Evolutionary conservation across 2,888 invertebrate species (phyloP).

Genomic region (Hirtodrosophila histrioides): DNA sequence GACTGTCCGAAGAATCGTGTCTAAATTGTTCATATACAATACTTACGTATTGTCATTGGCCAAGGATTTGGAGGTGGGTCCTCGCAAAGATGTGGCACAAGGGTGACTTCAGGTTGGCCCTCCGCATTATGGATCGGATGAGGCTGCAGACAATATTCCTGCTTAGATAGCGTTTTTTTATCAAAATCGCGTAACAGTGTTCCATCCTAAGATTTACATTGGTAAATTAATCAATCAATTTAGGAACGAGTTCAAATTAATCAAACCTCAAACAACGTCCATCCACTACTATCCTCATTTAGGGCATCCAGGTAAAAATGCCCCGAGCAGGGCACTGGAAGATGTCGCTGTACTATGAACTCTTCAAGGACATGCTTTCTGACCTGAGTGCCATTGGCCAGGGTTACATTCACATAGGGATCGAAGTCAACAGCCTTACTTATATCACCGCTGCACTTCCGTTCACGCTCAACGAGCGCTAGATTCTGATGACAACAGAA

Average conservation of each 20-base stretch:
- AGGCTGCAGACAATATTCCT: constrained; percentile 47
- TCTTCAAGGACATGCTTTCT: constrained; percentile 18
- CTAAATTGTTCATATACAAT: too few relatives aligned
- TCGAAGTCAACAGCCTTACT: neutral
- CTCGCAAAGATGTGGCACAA: constrained; percentile 33
- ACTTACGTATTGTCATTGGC: constrained; percentile 12
- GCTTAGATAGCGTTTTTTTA: constrained; percentile 5
- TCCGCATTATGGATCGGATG: neutral
- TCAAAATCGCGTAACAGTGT: constrained; percentile 4
- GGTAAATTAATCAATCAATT: too few relatives aligned
- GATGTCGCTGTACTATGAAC: constrained; percentile 39
- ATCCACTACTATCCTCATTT: constrained; percentile 17
- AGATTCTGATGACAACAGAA: constrained; percentile 62
- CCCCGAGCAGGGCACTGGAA: constrained; percentile 40
- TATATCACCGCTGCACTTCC: constrained; percentile 18
- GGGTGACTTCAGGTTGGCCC: neutral
- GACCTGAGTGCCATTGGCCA: constrained; percentile 6
- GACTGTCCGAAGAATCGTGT: neutral
- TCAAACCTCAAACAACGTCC: constrained; percentile 44
- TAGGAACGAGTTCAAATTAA: too few relatives aligned
- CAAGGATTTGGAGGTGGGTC: neutral
- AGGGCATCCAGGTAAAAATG: constrained; percentile 28
- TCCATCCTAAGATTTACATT: constrained; percentile 32
- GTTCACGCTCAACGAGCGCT: neutral
- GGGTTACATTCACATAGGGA: constrained; percentile 34